phyloP scores from a whole-genome alignment of 1,140 invertebrate genomes.

The Drosophila bipectinata region DNA sequence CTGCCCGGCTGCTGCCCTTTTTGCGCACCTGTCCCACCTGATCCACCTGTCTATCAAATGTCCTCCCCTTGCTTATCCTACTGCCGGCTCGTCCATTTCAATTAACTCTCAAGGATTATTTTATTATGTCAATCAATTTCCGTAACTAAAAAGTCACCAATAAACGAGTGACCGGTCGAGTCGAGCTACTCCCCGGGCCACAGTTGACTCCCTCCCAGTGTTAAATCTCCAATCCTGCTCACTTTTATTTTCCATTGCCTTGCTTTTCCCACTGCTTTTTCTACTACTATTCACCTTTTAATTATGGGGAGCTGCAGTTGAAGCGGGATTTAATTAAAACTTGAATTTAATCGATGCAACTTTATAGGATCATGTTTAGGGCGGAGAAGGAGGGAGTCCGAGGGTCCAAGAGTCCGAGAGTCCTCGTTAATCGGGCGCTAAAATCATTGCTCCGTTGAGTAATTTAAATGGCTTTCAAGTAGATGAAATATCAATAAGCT shows the following conservation, averaged over 20 bases:
- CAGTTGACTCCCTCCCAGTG: conserved; percentile 19
- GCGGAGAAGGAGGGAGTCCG: background rate
- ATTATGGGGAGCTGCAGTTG: conserved; percentile 30
- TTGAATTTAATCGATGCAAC: conserved; percentile 39
- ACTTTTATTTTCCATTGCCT: conserved; percentile 8
- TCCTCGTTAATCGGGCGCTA: conserved; percentile 10
- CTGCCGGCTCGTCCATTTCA: conserved; percentile 67
- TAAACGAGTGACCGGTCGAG: conserved; percentile 28
- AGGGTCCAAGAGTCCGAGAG: background rate
- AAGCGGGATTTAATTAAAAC: conserved; percentile 58
- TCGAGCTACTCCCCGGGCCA: background rate
- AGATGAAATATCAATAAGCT: conserved; percentile 10
- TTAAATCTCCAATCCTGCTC: conserved; percentile 18
- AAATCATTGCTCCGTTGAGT: conserved; percentile 8
- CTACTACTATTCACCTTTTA: conserved; percentile 29
- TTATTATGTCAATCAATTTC: conserved; percentile 82
- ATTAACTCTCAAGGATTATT: conserved; percentile 81
- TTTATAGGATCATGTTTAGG: conserved; percentile 25
- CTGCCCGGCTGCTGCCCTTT: conserved; percentile 15
- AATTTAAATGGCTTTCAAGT: background rate
- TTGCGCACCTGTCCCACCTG: conserved; percentile 56
- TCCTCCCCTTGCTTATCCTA: background rate
- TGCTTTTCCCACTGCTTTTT: conserved; percentile 3
- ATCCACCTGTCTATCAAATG: conserved; percentile 47
- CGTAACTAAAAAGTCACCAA: conserved; percentile 73